These are phyloP conservation scores for Orbicella faveolata DNA, from an alignment of 64 coral and sea anemone species.

Conservation along the genomic window DNA sequence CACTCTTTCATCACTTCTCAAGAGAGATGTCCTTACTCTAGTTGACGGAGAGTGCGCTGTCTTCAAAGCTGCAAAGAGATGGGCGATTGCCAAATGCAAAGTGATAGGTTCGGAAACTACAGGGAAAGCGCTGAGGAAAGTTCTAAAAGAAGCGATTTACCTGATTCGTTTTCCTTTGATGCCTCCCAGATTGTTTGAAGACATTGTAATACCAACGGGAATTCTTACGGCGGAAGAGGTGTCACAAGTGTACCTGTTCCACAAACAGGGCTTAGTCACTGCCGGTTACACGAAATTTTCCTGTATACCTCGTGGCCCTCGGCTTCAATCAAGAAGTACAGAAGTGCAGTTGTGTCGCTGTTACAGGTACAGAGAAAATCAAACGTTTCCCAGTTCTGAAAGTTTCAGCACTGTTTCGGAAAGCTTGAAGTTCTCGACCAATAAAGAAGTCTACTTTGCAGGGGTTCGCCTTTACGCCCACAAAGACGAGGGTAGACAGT, in stretches of 20 bases:
- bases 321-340: not conserved
- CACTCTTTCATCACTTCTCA: constrained; percentile 22
- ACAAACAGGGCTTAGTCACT: constrained; percentile 10
- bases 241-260: constrained; percentile 31
- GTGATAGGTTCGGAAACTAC: not conserved
- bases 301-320: constrained; percentile 11
- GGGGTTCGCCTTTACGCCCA: constrained; percentile 37
- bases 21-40: constrained; percentile 16
- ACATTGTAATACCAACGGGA: constrained; percentile 18
- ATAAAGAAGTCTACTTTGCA: constrained; percentile 27
- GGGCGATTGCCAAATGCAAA: constrained; percentile 35
- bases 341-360: constrained; percentile 4
- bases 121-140: constrained; percentile 3
- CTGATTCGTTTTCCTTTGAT: constrained; percentile 39
- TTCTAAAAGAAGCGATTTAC: constrained; percentile 2
- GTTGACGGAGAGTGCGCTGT: constrained; percentile 35
- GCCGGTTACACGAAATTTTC: constrained; percentile 1
- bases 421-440: constrained; percentile 14
- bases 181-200: constrained; percentile 4
- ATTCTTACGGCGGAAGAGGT: constrained; percentile 21
- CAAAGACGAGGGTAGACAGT: constrained; percentile 13
- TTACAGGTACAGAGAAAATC: constrained; percentile 34
- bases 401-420: not conserved
- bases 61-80: constrained; percentile 23
- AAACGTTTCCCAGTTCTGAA: constrained; percentile 21